These are phyloP conservation scores for Ammodytes dubius DNA, from an alignment of 2,113 vertebrate genomes.

Conservation along the genomic window DNA sequence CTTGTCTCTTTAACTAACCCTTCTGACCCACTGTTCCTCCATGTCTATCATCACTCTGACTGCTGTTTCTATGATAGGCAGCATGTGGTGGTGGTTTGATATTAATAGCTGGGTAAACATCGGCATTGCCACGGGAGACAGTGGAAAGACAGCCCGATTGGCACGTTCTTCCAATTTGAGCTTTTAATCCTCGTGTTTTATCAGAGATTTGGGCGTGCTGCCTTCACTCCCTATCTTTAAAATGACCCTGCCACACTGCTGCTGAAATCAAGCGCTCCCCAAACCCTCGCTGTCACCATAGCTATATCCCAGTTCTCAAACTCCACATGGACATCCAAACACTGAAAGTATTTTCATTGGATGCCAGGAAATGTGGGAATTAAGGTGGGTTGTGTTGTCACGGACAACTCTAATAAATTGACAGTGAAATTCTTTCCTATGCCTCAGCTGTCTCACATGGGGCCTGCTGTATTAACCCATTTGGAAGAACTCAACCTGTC, in stretches of 20 bases:
- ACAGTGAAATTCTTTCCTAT: slow-evolving; percentile 63
- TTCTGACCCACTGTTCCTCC: slow-evolving; percentile 12
- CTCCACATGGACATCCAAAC: slow-evolving; percentile 43
- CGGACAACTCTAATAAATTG: slow-evolving; percentile 49
- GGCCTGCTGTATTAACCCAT: slow-evolving; percentile 6
- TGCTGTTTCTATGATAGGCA: slow-evolving; percentile 38
- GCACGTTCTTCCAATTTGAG: slow-evolving; percentile 60
- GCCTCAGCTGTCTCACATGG: slow-evolving; percentile 36
- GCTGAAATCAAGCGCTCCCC: slow-evolving; percentile 10
- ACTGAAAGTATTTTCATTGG: slow-evolving; percentile 53
- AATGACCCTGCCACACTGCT: slow-evolving; percentile 51
- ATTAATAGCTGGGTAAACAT: slow-evolving; percentile 79
- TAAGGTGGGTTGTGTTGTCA: slow-evolving; percentile 41
- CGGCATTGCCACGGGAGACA: slow-evolving; percentile 63
- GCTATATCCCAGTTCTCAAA: slow-evolving; percentile 24
- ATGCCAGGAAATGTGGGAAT: slow-evolving; percentile 47
- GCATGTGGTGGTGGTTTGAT: slow-evolving; percentile 54
- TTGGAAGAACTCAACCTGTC: slow-evolving; percentile 6
- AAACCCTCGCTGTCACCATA: neutral
- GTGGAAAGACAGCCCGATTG: slow-evolving; percentile 35
- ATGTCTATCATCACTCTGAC: neutral
- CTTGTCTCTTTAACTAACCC: slow-evolving; percentile 27
- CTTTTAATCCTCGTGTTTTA: slow-evolving; percentile 75
- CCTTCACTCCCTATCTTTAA: slow-evolving; percentile 58
- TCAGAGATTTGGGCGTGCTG: slow-evolving; percentile 63